Percentiles rank a stretch among this genome's conserved stretches.
Conservation (phyloP, 2,797 vertebrate genomes). For the Sebastolobus altivelis region DNA sequence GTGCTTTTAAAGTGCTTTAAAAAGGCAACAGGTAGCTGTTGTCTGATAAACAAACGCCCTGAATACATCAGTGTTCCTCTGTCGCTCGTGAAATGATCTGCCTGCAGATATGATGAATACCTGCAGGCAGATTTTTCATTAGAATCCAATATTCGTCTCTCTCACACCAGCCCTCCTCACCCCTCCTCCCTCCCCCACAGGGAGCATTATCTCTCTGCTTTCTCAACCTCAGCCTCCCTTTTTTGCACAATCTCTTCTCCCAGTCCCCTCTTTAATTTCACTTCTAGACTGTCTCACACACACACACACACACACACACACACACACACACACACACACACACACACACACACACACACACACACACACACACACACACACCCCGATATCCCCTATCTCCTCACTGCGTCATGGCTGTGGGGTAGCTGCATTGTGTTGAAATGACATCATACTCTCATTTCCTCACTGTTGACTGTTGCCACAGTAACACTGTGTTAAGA, state of each 20-base stretch:
- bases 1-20: neutral
- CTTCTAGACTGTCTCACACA: slow-evolving; percentile 11
- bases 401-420: slow-evolving; percentile 35
- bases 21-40: slow-evolving; percentile 15
- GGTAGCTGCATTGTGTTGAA: slow-evolving; percentile 35
- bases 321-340: slow-evolving; percentile 12
- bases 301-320: slow-evolving; percentile 15
- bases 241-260: slow-evolving; percentile 45
- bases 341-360: slow-evolving; percentile 13
- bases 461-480: slow-evolving; percentile 42
- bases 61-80: neutral
- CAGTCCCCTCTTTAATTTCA: slow-evolving; percentile 57
- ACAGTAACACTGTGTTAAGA: slow-evolving; percentile 12
- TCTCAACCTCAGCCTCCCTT: slow-evolving; percentile 52
- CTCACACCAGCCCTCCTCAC: neutral
- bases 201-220: slow-evolving; percentile 58
- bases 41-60: neutral
- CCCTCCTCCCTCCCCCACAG: slow-evolving; percentile 5
- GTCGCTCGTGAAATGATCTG: slow-evolving; percentile 18
- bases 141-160: slow-evolving; percentile 42
- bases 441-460: slow-evolving; percentile 46
- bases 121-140: slow-evolving; percentile 62
- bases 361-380: neutral
- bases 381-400: slow-evolving; percentile 11
- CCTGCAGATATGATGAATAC: slow-evolving; percentile 49